Evolutionary conservation across 64 coral and sea anemone genomes (phyloP).

Genomic region (Montipora cactus): DNA sequence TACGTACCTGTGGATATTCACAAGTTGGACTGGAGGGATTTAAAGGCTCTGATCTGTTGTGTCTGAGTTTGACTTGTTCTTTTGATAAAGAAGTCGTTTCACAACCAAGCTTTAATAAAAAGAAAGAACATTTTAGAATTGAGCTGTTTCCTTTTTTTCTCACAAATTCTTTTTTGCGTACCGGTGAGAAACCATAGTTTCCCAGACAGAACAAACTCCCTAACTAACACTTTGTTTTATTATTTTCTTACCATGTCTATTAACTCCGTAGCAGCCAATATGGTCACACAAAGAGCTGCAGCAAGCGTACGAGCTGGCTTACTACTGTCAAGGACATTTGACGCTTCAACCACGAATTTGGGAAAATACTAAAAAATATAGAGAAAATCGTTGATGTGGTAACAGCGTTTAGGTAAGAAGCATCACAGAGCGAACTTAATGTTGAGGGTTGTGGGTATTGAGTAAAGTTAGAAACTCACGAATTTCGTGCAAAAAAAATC

Average conservation of each 20-base stretch:
- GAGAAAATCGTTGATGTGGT: too few species aligned
- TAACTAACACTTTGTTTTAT: neutral
- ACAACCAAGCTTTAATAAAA: slow-evolving; percentile 49
- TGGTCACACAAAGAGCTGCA: slow-evolving; percentile 63
- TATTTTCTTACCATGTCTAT: slow-evolving; percentile 77
- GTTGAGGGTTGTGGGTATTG: too few species aligned
- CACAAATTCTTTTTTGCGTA: neutral
- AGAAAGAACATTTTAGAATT: neutral
- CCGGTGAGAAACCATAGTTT: too few species aligned
- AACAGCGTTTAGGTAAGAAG: too few species aligned
- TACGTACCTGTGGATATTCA: slow-evolving; percentile 73
- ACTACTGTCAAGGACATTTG: slow-evolving; percentile 74
- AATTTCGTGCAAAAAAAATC: too few species aligned
- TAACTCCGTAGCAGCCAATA: slow-evolving; percentile 73
- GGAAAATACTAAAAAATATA: neutral
- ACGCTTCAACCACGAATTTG: slow-evolving; percentile 58
- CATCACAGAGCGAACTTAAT: too few species aligned
- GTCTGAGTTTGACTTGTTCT: neutral
- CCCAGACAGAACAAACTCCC: too few species aligned
- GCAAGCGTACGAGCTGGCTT: slow-evolving; percentile 87
- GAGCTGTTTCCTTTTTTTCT: neutral
- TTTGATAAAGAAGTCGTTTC: neutral
- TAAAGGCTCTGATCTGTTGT: slow-evolving; percentile 46
- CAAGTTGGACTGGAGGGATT: slow-evolving; percentile 50
- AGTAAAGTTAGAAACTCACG: too few species aligned